Conservation (phyloP, 2,888 invertebrate genomes). For the Bombylius discolor region DNA sequence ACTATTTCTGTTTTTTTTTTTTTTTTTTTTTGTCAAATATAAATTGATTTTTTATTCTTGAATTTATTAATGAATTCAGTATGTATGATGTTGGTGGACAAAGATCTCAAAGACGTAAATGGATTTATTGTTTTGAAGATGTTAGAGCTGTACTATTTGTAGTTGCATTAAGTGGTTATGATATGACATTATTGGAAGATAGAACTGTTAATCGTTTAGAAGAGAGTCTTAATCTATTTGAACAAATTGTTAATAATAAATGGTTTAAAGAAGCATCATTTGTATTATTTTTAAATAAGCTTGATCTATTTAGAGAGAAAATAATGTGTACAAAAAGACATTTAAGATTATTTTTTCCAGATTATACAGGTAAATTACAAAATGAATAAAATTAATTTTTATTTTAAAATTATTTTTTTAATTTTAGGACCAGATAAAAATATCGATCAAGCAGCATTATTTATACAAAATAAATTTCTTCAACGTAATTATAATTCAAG, state of each 20-base stretch:
- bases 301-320: conserved; percentile 51
- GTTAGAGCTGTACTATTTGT: conserved; percentile 50
- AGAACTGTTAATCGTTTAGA: conserved; percentile 46
- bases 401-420: neutral
- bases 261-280: conserved; percentile 49
- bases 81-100: conserved; percentile 57
- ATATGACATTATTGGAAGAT: conserved; percentile 52
- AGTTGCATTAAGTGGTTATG: conserved; percentile 51
- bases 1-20: neutral
- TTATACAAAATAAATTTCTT: conserved; percentile 48
- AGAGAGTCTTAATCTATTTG: conserved; percentile 50
- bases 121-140: conserved; percentile 56
- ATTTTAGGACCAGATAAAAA: conserved; percentile 44
- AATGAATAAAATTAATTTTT: neutral
- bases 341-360: conserved; percentile 45
- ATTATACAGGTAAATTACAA: conserved; percentile 39
- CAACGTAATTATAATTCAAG: conserved; percentile 42
- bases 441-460: conserved; percentile 48
- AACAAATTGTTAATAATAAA: conserved; percentile 50
- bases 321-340: conserved; percentile 49
- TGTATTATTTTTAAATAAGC: conserved; percentile 50
- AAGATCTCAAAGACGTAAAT: conserved; percentile 49
- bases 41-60: too few relatives aligned
- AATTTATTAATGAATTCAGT: conserved; percentile 32
- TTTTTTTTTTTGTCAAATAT: neutral